Evolutionary conservation across 1,140 invertebrate genomes (phyloP).

Genomic region (Frieseomelitta varia): DNA sequence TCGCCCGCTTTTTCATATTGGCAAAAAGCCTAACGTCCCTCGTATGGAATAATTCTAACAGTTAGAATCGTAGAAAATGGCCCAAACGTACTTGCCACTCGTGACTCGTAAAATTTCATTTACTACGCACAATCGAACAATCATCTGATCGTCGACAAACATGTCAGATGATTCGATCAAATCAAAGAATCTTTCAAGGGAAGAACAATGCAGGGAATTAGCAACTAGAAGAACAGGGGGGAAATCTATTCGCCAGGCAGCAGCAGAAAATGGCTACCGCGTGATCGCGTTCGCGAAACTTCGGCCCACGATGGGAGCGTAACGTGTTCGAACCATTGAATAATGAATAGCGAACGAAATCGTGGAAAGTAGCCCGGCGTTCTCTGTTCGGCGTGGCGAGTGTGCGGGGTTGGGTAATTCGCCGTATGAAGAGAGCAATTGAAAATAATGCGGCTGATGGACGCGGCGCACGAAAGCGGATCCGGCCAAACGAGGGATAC

Average conservation of each 20-base stretch:
- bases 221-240: background rate
- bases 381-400: background rate
- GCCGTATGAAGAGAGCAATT: constrained; percentile 39
- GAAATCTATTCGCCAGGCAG: background rate
- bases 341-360: constrained; percentile 27
- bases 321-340: constrained; percentile 19
- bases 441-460: constrained; percentile 49
- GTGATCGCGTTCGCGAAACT: background rate
- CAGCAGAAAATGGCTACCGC: background rate
- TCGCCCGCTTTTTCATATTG: too few species aligned
- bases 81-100: too few species aligned
- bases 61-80: too few species aligned
- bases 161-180: too few species aligned
- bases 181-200: background rate
- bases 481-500: constrained; percentile 6
- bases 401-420: background rate
- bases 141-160: background rate
- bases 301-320: background rate
- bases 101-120: background rate
- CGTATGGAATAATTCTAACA: too few species aligned
- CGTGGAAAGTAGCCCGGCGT: background rate
- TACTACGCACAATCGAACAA: background rate
- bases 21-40: too few species aligned
- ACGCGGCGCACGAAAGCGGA: constrained; percentile 42
- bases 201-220: background rate